Percentiles rank a stretch among this genome's conserved stretches.
Evolutionary conservation across 2,888 invertebrate genomes (phyloP).

Genomic region (Sarcophaga subvicina): DNA sequence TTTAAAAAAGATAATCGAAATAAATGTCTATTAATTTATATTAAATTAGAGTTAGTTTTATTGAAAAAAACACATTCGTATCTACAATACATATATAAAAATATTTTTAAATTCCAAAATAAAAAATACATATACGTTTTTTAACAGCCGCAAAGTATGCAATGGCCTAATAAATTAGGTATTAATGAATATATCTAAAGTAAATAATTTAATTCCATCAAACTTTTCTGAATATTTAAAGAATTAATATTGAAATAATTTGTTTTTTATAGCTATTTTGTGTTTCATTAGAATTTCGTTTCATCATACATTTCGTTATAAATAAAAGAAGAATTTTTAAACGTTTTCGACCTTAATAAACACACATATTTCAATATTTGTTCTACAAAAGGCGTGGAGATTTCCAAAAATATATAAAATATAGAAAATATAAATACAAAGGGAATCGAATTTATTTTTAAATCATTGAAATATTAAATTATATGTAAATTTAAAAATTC

Average conservation of each 20-base stretch:
- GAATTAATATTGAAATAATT: too few species aligned
- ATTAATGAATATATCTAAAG: neutral
- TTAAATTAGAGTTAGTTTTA: too few species aligned
- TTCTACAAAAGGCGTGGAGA: neutral
- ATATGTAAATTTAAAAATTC: neutral
- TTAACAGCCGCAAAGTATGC: too few species aligned
- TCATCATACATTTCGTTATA: too few species aligned
- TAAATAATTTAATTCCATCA: neutral
- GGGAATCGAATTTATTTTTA: neutral
- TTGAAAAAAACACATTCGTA: too few species aligned
- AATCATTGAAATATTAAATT: neutral
- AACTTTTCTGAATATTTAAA: neutral
- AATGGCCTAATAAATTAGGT: too few species aligned
- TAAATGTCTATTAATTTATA: too few species aligned
- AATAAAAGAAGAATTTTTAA: too few species aligned
- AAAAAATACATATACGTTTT: too few species aligned
- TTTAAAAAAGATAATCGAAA: neutral
- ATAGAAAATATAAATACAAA: neutral
- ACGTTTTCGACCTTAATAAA: neutral
- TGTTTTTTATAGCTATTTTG: too few species aligned
- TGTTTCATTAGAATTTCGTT: too few species aligned
- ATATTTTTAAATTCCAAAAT: too few species aligned
- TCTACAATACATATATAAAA: neutral
- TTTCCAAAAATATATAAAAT: neutral
- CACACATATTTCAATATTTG: neutral